A percentile compares a stretch with the other conserved stretches of the same genome.
These are phyloP conservation scores for Agelas oroides DNA, from an alignment of 37 sponge, comb jelly and placozoan species.

Conservation along the genomic window DNA sequence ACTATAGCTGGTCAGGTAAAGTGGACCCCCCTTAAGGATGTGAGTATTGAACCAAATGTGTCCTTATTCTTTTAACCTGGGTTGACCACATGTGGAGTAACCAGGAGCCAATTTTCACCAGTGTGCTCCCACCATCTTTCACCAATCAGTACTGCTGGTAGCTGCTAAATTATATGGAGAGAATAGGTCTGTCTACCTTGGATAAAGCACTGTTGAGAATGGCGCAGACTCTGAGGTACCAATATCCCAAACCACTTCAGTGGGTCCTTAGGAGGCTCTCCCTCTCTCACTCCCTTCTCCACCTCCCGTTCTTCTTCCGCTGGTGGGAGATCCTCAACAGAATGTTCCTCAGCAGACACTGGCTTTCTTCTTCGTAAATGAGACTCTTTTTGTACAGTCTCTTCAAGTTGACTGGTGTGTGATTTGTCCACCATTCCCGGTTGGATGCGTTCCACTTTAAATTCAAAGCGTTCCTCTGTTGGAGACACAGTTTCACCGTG, in stretches of 20 bases:
- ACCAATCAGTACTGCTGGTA: too few relatives aligned
- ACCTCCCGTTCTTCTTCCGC: background rate
- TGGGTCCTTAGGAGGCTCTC: slow-evolving; percentile 53
- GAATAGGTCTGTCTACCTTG: too few relatives aligned
- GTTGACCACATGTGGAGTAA: too few relatives aligned
- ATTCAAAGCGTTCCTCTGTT: slow-evolving; percentile 2
- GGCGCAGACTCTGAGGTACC: slow-evolving; percentile 63
- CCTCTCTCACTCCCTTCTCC: background rate
- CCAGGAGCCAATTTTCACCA: too few relatives aligned
- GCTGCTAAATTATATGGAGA: too few relatives aligned
- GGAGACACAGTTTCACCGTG: background rate
- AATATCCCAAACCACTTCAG: slow-evolving; percentile 86
- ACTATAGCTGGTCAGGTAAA: too few relatives aligned
- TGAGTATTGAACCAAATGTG: too few relatives aligned
- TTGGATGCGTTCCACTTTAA: slow-evolving; percentile 16
- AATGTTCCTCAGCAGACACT: background rate
- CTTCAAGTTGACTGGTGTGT: too few relatives aligned
- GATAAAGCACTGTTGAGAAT: slow-evolving; percentile 67
- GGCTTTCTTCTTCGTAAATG: background rate
- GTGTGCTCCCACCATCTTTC: too few relatives aligned
- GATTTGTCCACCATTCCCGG: background rate
- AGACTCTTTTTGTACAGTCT: too few relatives aligned
- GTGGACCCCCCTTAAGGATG: too few relatives aligned
- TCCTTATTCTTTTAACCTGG: too few relatives aligned
- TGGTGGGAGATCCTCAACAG: slow-evolving; percentile 26